These are phyloP conservation scores for Strigamia crassipes DNA, from an alignment of 2,888 invertebrate species.

Conservation along the genomic window DNA sequence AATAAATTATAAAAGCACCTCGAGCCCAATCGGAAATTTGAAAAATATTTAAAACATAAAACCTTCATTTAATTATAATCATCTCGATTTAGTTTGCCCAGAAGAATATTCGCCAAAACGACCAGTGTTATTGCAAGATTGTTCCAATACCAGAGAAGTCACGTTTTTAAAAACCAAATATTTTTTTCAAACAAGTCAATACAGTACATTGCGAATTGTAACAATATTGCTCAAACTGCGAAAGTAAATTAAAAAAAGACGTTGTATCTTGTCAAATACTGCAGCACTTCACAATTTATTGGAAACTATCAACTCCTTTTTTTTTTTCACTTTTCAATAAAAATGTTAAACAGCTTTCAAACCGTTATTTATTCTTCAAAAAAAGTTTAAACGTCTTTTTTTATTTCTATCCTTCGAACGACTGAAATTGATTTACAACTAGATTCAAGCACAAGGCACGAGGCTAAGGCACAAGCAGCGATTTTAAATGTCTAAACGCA, in stretches of 20 bases:
- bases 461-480: not conserved
- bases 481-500: conserved; percentile 10
- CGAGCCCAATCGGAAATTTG: not conserved
- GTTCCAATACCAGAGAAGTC: too few relatives aligned
- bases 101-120: too few relatives aligned
- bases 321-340: not conserved
- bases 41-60: not conserved
- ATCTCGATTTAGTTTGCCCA: not conserved
- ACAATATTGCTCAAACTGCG: too few relatives aligned
- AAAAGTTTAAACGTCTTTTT: not conserved
- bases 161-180: not conserved
- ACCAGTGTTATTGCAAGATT: too few relatives aligned
- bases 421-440: conserved; percentile 4
- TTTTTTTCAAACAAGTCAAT: not conserved
- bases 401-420: not conserved
- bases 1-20: not conserved
- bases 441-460: not conserved
- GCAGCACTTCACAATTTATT: not conserved
- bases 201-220: not conserved
- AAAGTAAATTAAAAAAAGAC: not conserved
- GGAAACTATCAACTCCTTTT: not conserved
- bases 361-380: not conserved
- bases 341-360: not conserved
- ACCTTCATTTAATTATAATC: not conserved
- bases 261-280: not conserved